A percentile compares a stretch with the other conserved stretches of the same genome.
Conservation (phyloP, 2,113 vertebrate genomes). For the Pogona vitticeps region DNA sequence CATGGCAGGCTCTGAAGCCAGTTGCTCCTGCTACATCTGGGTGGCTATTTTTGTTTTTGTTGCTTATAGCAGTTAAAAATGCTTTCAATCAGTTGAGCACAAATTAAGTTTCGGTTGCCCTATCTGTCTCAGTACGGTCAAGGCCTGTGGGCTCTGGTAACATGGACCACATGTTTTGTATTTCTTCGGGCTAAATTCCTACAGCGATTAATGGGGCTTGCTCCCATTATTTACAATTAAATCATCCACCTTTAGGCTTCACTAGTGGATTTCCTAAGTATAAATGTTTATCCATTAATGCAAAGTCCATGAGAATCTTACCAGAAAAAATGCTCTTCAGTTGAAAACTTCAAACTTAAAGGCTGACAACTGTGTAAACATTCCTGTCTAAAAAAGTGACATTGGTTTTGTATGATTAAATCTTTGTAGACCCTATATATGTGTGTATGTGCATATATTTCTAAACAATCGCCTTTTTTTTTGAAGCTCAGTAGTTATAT, state of each 20-base stretch:
- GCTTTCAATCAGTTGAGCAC: slow-evolving; percentile 2
- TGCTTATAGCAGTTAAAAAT: background rate
- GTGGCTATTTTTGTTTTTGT: background rate
- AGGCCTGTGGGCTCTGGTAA: background rate
- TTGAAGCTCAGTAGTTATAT: background rate
- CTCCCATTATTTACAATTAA: background rate
- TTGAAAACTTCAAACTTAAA: background rate
- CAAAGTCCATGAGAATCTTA: background rate
- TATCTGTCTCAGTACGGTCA: slow-evolving; percentile 22
- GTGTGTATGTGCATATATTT: background rate
- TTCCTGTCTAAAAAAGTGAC: background rate
- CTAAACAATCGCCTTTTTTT: background rate
- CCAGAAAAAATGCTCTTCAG: background rate
- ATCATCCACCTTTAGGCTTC: background rate
- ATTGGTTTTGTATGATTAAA: slow-evolving; percentile 25
- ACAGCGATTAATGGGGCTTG: background rate
- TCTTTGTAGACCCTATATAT: background rate
- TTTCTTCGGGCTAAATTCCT: background rate
- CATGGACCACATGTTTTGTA: background rate
- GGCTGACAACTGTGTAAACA: background rate
- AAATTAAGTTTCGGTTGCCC: background rate
- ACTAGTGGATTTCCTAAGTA: background rate
- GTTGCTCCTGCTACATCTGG: background rate
- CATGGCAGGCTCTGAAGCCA: background rate
- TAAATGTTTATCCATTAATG: background rate